These are phyloP conservation scores for Clepsis dumicolana DNA, from an alignment of 2,888 invertebrate genomes.

Conservation along the genomic window DNA sequence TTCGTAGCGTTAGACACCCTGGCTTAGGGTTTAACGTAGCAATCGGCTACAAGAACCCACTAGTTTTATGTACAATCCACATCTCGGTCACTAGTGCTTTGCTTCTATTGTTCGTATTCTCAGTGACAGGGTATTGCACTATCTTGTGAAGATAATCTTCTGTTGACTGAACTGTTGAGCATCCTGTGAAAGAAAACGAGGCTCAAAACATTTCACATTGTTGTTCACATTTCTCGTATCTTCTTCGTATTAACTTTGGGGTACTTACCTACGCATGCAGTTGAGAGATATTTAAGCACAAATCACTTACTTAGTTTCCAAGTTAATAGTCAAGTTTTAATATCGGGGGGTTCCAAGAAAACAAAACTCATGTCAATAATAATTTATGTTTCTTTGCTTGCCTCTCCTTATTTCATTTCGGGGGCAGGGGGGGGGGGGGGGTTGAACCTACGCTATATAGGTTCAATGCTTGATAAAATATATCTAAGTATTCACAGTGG, in stretches of 20 bases:
- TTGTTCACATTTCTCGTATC: no score
- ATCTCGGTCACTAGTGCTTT: background rate
- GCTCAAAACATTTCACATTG: background rate
- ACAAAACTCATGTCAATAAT: no score
- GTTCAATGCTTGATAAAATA: slow-evolving; percentile 27
- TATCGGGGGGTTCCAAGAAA: no score
- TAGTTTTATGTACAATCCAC: background rate
- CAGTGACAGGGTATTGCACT: background rate
- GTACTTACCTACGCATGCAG: no score
- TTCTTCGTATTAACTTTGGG: no score
- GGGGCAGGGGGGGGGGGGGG: no score
- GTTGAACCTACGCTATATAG: no score
- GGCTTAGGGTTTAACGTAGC: background rate
- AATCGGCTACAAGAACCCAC: background rate
- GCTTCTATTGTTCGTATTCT: background rate
- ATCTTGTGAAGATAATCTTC: background rate
- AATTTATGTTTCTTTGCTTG: no score
- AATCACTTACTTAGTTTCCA: no score
- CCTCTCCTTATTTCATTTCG: no score
- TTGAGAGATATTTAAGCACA: no score
- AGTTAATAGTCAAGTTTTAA: no score
- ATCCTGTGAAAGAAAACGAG: background rate
- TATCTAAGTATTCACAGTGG: slow-evolving; percentile 1
- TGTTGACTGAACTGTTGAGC: background rate
- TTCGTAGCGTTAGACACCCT: slow-evolving; percentile 14